Percentiles rank a stretch among this genome's conserved stretches.
Conservation (phyloP, 64 coral and sea anemone species). For the Stichodactyla helianthus region DNA sequence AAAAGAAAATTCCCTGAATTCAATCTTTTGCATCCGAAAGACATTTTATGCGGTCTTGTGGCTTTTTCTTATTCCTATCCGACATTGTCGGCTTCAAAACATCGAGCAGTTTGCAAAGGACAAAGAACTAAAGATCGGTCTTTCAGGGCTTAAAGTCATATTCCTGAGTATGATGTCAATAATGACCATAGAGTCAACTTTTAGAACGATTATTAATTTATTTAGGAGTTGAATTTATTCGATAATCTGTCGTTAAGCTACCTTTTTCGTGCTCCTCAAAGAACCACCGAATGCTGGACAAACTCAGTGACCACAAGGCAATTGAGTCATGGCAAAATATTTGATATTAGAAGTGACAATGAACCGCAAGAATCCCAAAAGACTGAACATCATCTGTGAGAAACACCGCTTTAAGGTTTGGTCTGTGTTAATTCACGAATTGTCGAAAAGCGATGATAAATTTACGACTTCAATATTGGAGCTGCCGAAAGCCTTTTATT, state of each 20-base stretch:
- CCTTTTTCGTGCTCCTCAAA: neutral
- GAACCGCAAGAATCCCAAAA: neutral
- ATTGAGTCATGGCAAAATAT: neutral
- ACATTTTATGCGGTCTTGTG: neutral
- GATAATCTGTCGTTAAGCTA: neutral
- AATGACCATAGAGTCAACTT: neutral
- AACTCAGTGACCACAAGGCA: neutral
- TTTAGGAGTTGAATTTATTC: neutral
- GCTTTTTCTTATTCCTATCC: neutral
- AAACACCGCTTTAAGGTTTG: neutral
- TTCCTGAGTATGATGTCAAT: neutral
- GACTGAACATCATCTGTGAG: neutral
- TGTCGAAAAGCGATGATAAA: constrained; percentile 7
- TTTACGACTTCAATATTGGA: neutral
- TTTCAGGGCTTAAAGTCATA: neutral
- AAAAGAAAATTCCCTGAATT: too few relatives aligned
- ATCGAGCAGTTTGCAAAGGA: neutral
- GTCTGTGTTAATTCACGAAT: neutral
- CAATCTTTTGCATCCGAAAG: neutral
- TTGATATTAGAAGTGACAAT: neutral
- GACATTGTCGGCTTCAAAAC: neutral
- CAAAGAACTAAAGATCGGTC: neutral
- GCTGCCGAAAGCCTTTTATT: neutral
- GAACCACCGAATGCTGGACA: too few relatives aligned
- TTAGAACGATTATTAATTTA: neutral